Evolutionary conservation across 2,888 invertebrate species (phyloP), one percentile per base, ranked within the genome.

Genomic region (Cosmia trapezina): DNA sequence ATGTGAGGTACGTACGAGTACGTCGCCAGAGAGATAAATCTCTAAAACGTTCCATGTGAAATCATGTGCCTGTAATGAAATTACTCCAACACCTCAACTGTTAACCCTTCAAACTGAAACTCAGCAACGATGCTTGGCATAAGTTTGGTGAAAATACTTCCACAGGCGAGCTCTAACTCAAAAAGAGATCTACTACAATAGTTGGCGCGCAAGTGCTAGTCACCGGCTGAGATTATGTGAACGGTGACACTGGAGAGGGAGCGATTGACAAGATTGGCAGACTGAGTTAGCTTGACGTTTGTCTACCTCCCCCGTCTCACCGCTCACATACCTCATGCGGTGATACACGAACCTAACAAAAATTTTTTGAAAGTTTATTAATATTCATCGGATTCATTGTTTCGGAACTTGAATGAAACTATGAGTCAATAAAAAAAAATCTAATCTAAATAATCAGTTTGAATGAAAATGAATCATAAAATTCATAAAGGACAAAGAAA

Each of bases 381-480:
- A 17, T 4, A 43, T 66, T 45, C n/a, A n/a, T 49, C 8, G 1
- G 8, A 12, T 60, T 12, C 8, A 68, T 19, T 60, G 17, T 14
- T 43, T 17, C 12, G 5, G 2, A 37, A 47, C 22, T 64, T 14
- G 17, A 71, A 41, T 62, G 2, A 61, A 43, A 43, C n/a, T 53
- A 33, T 22, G 37, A 57, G 28, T 28, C 43, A 19, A 33, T 14
- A 41, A 45, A 28, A 22, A 56, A n/a, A 53, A n/a, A 5, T 33
- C 5, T 12, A 19, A n/a, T 57, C 5, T 12, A 17, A 7, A 33
- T 33, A 19, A 72, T 14, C 22, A 45, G 17, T 43, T 12, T 53
- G 51, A 74, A 64, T 73, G 28, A 59, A 51, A 45, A 37, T 59
- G 9, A 64, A 59, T 74, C 45, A 59, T 53, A 65, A n/a, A 74